These are phyloP conservation scores for Notarius lentiginosus DNA, from an alignment of 2,113 vertebrate species.

Conservation along the genomic window DNA sequence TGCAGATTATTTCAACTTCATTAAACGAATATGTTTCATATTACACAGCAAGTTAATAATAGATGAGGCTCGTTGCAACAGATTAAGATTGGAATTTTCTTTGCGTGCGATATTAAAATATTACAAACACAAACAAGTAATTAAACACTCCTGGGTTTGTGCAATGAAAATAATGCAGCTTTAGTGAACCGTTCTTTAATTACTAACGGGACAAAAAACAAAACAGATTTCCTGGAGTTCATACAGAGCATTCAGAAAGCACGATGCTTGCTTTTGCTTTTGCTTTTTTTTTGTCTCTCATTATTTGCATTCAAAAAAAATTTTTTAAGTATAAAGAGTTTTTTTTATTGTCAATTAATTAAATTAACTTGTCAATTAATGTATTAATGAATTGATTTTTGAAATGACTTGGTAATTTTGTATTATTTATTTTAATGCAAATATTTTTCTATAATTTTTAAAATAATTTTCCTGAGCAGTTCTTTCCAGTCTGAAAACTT, in stretches of 20 bases:
- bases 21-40: slow-evolving; percentile 24
- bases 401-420: background rate
- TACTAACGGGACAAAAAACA: background rate
- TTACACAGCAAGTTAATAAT: slow-evolving; percentile 19
- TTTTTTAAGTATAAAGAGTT: background rate
- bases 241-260: background rate
- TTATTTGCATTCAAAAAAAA: background rate
- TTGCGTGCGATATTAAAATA: background rate
- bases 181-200: background rate
- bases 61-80: slow-evolving; percentile 2
- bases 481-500: background rate
- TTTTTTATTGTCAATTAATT: background rate
- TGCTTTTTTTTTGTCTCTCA: background rate
- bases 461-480: background rate
- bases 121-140: slow-evolving; percentile 3
- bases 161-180: background rate
- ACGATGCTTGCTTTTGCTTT: background rate
- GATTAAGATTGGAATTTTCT: background rate
- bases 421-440: background rate
- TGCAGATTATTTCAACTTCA: slow-evolving; percentile 28
- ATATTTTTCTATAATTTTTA: background rate
- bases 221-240: background rate
- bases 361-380: background rate
- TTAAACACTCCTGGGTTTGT: background rate
- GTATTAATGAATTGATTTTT: background rate